Evolutionary conservation across 1,140 invertebrate species (phyloP).

Genomic region (Aradophagus sp.): DNA sequence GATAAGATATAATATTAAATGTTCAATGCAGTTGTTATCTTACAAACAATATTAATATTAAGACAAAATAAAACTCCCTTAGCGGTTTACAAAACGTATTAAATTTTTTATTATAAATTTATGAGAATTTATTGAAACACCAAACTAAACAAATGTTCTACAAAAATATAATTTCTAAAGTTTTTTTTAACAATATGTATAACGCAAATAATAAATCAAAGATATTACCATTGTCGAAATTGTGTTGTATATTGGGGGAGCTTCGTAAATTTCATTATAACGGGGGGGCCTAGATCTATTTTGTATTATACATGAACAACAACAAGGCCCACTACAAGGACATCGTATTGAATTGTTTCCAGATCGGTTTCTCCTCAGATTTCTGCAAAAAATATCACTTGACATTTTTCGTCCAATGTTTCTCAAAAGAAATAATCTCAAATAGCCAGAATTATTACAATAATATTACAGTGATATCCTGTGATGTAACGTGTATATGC

Average conservation of each 20-base stretch:
- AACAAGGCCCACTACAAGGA: constrained; percentile 48
- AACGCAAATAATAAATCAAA: constrained; percentile 5
- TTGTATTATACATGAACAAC: constrained; percentile 33
- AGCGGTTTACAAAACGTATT: not conserved
- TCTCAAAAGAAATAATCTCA: too few relatives aligned
- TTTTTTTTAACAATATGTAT: not conserved
- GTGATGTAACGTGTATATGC: too few relatives aligned
- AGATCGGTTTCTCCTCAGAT: constrained; percentile 1
- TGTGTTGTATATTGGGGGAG: constrained; percentile 48
- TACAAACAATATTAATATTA: constrained; percentile 10
- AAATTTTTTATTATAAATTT: too few relatives aligned
- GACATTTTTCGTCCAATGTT: too few relatives aligned
- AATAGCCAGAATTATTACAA: too few relatives aligned
- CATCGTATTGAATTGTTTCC: constrained; percentile 5
- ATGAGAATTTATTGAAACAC: too few relatives aligned
- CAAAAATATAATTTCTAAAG: not conserved
- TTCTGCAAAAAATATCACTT: constrained; percentile 9
- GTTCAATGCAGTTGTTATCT: constrained; percentile 16
- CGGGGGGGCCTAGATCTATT: constrained; percentile 45
- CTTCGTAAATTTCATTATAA: constrained; percentile 44
- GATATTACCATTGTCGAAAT: constrained; percentile 39
- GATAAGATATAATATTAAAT: constrained; percentile 14
- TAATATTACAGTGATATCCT: too few relatives aligned
- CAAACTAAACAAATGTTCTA: not conserved
- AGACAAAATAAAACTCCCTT: constrained; percentile 3